Base-by-base conservation (phyloP, 2,888 invertebrate genomes). In the Amblyteles armatorius region DNA sequence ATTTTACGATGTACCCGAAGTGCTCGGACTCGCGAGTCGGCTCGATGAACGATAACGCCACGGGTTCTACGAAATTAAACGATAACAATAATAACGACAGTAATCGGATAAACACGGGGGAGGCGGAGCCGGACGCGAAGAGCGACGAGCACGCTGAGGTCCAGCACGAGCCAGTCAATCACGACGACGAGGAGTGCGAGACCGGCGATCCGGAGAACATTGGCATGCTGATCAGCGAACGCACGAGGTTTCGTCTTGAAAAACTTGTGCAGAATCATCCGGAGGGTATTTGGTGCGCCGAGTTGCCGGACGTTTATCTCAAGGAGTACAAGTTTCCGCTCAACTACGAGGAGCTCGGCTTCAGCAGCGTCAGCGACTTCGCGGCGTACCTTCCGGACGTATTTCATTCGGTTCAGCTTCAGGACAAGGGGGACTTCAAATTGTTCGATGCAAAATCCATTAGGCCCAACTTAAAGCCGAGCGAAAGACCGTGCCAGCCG, bases 211-310 rank as follows among this genome's bases (percentile, higher is more conserved):
- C 69, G n/a, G 63, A 85, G 5, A 68, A 4, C 0, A 33, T 79
- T 0, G 60, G 63, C 1, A 13, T 80, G 16, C 79, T 92, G 0
- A 84, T 94, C 3, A 89, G 80, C 19, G 85, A 89, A 0, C 91
- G 88, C 78, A 86, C 84, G 0, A 90, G 86, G 77, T 79, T 84
- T 50, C 89, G 91, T 29, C 86, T 94, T 11, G 76, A 90, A 50
- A 88, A 92, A 44, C 86, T 94, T 9, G 87, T 93, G 11, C 80
- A 89, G 55, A 90, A 91, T 50, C 67, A 91, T 88, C 90, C 91
- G 0, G 86, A 92, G 4, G 94, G 94, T 1, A 92, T 94, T 33
- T 92, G 91, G 91, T 93, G 93, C 73, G 88, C 92, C 0, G 90
- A 94, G 0, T 77, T 94, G 7, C 92, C 93, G 0, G 81, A 82